These are phyloP conservation scores for Ochropacha duplaris DNA, from an alignment of 2,888 invertebrate species.

Conservation along the genomic window DNA sequence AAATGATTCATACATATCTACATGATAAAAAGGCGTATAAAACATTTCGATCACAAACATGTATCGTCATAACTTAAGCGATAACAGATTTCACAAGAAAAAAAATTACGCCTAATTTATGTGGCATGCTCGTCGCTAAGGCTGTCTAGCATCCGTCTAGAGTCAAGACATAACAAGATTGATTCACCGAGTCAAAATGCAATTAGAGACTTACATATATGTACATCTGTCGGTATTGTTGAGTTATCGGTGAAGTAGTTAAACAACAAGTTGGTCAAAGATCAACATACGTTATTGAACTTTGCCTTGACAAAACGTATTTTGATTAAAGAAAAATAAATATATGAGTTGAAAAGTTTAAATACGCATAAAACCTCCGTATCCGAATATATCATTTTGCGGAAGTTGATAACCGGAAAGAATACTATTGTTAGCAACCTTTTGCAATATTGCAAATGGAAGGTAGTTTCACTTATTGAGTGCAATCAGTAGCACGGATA, in stretches of 20 bases:
- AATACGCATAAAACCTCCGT: neutral
- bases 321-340: neutral
- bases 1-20: too few relatives aligned
- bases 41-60: neutral
- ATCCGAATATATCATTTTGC: neutral
- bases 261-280: too few relatives aligned
- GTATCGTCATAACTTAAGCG: neutral
- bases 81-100: neutral
- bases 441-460: neutral
- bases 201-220: conserved; percentile 19
- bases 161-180: conserved; percentile 38
- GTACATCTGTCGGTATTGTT: conserved; percentile 15
- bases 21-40: neutral
- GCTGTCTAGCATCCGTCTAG: conserved; percentile 38
- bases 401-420: neutral
- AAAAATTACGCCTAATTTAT: neutral
- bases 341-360: neutral
- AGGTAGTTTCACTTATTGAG: too few relatives aligned
- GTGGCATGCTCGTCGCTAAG: neutral
- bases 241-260: conserved; percentile 6
- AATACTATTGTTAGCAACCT: neutral
- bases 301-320: neutral
- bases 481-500: too few relatives aligned
- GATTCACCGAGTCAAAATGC: conserved; percentile 13
- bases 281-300: conserved; percentile 7